Evolutionary conservation across 2,888 invertebrate genomes (phyloP), one percentile per base, ranked within the genome.

Genomic region (Hirtodrosophila cameraria): DNA sequence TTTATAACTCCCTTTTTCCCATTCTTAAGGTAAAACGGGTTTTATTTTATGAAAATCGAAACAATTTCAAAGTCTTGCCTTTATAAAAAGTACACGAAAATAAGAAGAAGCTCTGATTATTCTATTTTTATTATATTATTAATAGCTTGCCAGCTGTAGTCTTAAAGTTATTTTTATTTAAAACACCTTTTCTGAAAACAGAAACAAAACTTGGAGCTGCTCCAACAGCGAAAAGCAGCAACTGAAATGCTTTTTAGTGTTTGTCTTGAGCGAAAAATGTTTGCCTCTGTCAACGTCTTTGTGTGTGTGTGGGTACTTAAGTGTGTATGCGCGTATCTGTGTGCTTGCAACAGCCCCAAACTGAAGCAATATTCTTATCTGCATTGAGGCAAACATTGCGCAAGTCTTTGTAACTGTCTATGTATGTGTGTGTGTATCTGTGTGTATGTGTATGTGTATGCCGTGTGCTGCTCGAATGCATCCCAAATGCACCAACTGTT

Each of bases 351-450:
- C 75, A 64, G 57, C 54, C 27, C 25, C 67, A 66, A n/a, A 62
- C 75, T 81, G 72, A 59, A 58, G 68, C 59, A 74, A 71, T 71
- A 75, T 84, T 79, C 83, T 87, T 86, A 86, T 86, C 87, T 86
- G 87, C 87, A 86, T 74, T 83, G 79, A 75, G 72, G 75, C 77
- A 81, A 75, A 63, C 60, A 48, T 66, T 65, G 57, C 69, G 54
- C 59, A 42, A 38, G 50, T 36, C 55, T 53, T 27, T 45, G 12
- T 43, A n/a, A n/a, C n/a, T n/a, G 27, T 50, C 36, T 36, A 11
- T 59, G 28, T 57, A 12, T 36, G 12, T 43, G 2, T 48, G 31
- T 48, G n/a, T 36, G 6, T 38, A 1, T 27, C 20, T 28, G 6
- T 38, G 1, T 49, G 16, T 57, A 33, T 53, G 38, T 62, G n/a